Evolutionary conservation across 2,888 invertebrate genomes (phyloP).

Genomic region (Diarsia dahlii): DNA sequence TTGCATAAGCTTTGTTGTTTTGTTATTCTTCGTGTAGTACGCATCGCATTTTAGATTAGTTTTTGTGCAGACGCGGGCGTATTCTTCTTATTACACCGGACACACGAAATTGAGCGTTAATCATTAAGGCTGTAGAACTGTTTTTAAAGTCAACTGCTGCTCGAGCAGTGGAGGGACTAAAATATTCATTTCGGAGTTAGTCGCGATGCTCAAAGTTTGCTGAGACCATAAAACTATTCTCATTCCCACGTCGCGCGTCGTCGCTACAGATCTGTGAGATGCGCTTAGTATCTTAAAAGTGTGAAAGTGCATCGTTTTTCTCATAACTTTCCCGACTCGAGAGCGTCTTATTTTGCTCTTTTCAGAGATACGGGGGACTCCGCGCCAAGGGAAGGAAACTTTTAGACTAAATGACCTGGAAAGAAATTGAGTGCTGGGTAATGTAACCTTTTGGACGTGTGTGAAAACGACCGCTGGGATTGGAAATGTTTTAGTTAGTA

Average conservation of each 20-base stretch:
- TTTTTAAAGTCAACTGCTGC: constrained; percentile 60
- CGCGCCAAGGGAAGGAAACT: constrained; percentile 80
- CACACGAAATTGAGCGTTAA: constrained; percentile 79
- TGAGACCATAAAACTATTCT: constrained; percentile 80
- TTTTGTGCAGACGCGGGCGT: constrained; percentile 81
- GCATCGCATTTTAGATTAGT: constrained; percentile 88
- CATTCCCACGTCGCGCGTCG: constrained; percentile 76
- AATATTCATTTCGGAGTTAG: constrained; percentile 70
- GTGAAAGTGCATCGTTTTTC: constrained; percentile 81
- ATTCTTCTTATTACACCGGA: constrained; percentile 72
- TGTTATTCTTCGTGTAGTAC: constrained; percentile 84
- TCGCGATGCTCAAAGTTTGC: constrained; percentile 76
- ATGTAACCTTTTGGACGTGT: constrained; percentile 68
- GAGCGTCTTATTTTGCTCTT: constrained; percentile 76
- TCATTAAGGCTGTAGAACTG: constrained; percentile 70
- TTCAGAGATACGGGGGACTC: constrained; percentile 67
- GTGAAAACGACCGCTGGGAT: constrained; percentile 65
- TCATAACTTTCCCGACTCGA: constrained; percentile 78
- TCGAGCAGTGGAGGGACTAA: constrained; percentile 57
- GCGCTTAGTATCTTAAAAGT: constrained; percentile 74
- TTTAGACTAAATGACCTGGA: constrained; percentile 83
- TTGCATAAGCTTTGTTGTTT: constrained; percentile 90
- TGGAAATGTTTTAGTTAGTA: constrained; percentile 60
- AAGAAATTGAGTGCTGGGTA: constrained; percentile 77
- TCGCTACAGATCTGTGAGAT: constrained; percentile 73